Evolutionary conservation across 37 sponge, comb jelly and placozoan genomes (phyloP), one percentile per base, ranked within the genome.

Genomic region (Bolinopsis microptera): DNA sequence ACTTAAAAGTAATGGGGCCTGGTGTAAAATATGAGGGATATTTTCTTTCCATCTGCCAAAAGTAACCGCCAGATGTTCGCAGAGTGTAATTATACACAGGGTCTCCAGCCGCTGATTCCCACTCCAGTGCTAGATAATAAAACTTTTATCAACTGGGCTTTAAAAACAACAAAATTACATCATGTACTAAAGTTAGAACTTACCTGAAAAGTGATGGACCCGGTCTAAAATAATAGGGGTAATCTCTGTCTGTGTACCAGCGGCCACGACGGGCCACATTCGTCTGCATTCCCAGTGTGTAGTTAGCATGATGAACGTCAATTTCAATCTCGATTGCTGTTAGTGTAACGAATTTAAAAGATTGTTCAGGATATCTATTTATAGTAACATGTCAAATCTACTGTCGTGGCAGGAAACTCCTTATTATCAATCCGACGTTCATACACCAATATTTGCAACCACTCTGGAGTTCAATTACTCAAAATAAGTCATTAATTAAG

Each of bases 271-370:
- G 41, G 1, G 90, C 90, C 61, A 86, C 9, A 25, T 23, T 41
- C 8, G 36, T 86, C 61, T 86, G 90, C 90, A 86, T 86, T 1
- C 90, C 38, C 35, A 86, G 35, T 8, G 90, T 86, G 61, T 86
- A 86, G 28, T 39, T 72, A 24, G 31, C 61, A 30, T 33, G 38
- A 9, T 86, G 13, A 48, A 9, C 61, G 30, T 86, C 61, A 38
- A 26, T 30, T 24, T 86, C 13, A 9, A 86, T 36, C 61, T 86
- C 90, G 39, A 86, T 39, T 9, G 61, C 90, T 86, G 82, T 30
- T 26, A n/a, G 13, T 67, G 13, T 13, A 22, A 21, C 21, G 21
- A 22, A 22, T 67, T 67, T 13, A 67, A 67, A 67, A 67, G 13
- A 67, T 67, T 22, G 18, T 67, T 13, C 21, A 22, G 21, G 21